These are phyloP conservation scores for Microtus montanus DNA, from an alignment of 2,113 vertebrate species.

Conservation along the genomic window DNA sequence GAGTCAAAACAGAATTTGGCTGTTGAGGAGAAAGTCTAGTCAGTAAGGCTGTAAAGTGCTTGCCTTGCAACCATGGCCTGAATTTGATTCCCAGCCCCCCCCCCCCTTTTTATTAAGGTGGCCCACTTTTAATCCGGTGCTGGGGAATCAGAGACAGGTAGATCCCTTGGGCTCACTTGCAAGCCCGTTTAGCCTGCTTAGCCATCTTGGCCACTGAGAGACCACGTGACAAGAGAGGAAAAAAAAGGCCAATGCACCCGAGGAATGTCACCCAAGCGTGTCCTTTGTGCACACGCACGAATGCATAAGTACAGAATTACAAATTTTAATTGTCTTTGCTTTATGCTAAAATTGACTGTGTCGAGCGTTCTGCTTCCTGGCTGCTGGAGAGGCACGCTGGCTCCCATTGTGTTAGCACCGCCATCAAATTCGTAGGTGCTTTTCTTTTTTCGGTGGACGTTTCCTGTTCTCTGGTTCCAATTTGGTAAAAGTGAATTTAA, in stretches of 20 bases:
- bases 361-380: not conserved
- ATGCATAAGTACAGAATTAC: not conserved
- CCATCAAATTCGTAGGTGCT: not conserved
- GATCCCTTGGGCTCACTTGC: not conserved
- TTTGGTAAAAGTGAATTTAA: not conserved
- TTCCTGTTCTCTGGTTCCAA: not conserved
- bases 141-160: too few species aligned
- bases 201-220: not conserved
- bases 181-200: not conserved
- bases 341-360: not conserved
- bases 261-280: not conserved
- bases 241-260: not conserved
- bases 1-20: not conserved
- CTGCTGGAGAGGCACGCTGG: not conserved
- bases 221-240: not conserved
- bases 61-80: not conserved
- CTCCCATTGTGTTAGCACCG: too few species aligned
- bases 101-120: not conserved
- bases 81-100: not conserved
- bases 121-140: not conserved
- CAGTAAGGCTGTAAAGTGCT: not conserved
- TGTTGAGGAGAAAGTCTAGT: not conserved
- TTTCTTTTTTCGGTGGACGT: not conserved
- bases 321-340: not conserved
- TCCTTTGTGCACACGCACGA: not conserved